Base-by-base conservation (phyloP, 2,888 invertebrate species). In the Apodemia mormo region DNA sequence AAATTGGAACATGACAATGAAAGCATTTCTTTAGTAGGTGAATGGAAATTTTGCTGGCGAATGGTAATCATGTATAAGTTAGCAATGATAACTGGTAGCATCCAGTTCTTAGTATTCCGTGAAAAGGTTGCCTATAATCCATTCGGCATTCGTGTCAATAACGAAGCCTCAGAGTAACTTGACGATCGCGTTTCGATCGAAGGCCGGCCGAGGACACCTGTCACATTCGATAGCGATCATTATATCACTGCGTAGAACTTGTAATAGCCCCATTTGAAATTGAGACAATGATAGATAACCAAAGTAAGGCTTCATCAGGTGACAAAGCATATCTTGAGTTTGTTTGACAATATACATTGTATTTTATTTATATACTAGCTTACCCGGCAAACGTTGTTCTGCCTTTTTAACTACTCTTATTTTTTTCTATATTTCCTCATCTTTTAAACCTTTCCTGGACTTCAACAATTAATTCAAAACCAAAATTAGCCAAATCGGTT, bases 91-190 rank as follows among this genome's bases (percentile, higher is more conserved):
- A 14, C 49, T 14, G 14, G 49, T 49, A 49, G 49, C 14, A 49
- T 61, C 30, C 30, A 61, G 12, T 30, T 22, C 10, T 10, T 9
- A 10, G 9, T 29, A 58, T 61, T 61, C 12, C 58, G 33, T 58
- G 58, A 58, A 58, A 61, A 61, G 58, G 12, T 61, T 33, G 22
- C 9, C 30, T 10, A n/a, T 56, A 56, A 61, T 30, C 30, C 30
- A 61, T 33, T 61, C 58, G 29, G 30, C 56, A 22, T 56, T 56
- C 29, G 10, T 30, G 7, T 30, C 29, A 56, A 56, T 56, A 9
- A 12, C 56, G 56, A 56, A 56, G 56, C 56, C 56, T 56, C 56
- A 56, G n/a, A 54, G 7, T 56, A 56, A 67, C 67, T 33, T 58
- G 40, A 22, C 14, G 56, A 67, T 67, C 56, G 37, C n/a, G 56